These are phyloP conservation scores for Bombyx mandarina DNA, from an alignment of 1,140 invertebrate species.

Conservation along the genomic window DNA sequence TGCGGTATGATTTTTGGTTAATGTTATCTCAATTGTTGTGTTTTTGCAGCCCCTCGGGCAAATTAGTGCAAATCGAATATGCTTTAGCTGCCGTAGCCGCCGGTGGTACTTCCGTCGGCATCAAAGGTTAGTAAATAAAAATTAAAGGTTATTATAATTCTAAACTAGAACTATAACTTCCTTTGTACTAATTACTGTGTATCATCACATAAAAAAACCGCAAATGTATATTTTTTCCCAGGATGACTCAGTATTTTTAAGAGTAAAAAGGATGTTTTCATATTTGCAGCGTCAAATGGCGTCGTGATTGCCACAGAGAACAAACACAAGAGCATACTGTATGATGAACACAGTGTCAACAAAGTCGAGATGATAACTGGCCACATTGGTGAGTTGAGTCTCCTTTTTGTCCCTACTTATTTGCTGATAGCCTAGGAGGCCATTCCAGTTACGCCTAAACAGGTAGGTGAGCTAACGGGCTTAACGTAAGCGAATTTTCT, in stretches of 20 bases:
- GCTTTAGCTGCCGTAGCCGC: conserved; percentile 98
- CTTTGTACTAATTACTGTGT: not conserved
- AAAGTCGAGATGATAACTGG: conserved; percentile 97
- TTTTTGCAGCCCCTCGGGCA: conserved; percentile 94
- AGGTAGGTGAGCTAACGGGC: too few species aligned
- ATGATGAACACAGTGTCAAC: conserved; percentile 95
- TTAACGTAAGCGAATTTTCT: too few species aligned
- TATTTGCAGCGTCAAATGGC: conserved; percentile 85
- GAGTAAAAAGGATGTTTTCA: not conserved
- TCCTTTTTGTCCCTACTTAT: too few species aligned
- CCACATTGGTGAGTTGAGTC: conserved; percentile 71
- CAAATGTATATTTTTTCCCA: not conserved
- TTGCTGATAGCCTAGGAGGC: too few species aligned
- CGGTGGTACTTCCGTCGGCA: conserved; percentile 98
- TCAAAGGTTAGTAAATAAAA: conserved; percentile 82
- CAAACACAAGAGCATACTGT: conserved; percentile 96
- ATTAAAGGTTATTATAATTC: conserved; percentile 40
- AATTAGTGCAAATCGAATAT: conserved; percentile 99
- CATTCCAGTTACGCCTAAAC: too few species aligned
- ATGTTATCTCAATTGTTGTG: conserved; percentile 14
- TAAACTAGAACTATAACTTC: not conserved
- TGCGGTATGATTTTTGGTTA: conserved; percentile 1
- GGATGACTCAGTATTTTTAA: not conserved
- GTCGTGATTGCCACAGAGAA: conserved; percentile 99
- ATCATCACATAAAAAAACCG: too few species aligned